A percentile compares a stretch with the other conserved stretches of the same genome.
These are phyloP conservation scores for Drosophila tropicalis DNA, from an alignment of 1,140 invertebrate species.

Conservation along the genomic window DNA sequence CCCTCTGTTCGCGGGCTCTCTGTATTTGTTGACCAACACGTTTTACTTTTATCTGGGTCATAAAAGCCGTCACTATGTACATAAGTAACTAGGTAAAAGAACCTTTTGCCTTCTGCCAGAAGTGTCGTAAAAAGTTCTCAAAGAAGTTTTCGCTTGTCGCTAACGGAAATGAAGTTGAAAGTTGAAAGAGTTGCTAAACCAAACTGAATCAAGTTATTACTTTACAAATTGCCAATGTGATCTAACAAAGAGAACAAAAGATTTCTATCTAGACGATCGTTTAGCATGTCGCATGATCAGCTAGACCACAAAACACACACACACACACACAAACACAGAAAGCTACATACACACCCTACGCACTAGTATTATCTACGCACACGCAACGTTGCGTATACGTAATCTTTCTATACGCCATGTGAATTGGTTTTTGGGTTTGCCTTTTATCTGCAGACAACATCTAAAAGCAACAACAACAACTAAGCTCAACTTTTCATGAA, in stretches of 20 bases:
- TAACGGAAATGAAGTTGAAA: background rate
- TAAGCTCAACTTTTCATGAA: conserved; percentile 41
- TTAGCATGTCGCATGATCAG: conserved; percentile 43
- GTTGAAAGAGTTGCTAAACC: conserved; percentile 5
- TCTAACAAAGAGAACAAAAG: background rate
- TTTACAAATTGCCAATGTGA: too few relatives aligned
- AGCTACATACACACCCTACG: conserved; percentile 15
- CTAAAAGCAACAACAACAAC: conserved; percentile 16
- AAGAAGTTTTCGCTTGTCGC: conserved; percentile 23
- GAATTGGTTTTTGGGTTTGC: conserved; percentile 39
- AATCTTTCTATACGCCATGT: conserved; percentile 36
- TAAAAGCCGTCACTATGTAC: conserved; percentile 49
- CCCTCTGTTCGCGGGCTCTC: background rate
- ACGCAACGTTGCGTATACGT: conserved; percentile 48
- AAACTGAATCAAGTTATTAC: too few relatives aligned
- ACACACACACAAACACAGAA: conserved; percentile 5
- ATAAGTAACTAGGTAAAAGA: background rate
- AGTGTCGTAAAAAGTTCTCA: conserved; percentile 47
- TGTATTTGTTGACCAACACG: conserved; percentile 66
- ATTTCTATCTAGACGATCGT: conserved; percentile 10
- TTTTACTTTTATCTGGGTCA: conserved; percentile 76
- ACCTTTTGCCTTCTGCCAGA: conserved; percentile 33
- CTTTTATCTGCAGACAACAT: conserved; percentile 45
- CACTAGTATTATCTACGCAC: conserved; percentile 23
- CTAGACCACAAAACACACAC: conserved; percentile 26